phyloP scores from a whole-genome alignment of 2,888 invertebrate genomes.

The Pecten maximus region DNA sequence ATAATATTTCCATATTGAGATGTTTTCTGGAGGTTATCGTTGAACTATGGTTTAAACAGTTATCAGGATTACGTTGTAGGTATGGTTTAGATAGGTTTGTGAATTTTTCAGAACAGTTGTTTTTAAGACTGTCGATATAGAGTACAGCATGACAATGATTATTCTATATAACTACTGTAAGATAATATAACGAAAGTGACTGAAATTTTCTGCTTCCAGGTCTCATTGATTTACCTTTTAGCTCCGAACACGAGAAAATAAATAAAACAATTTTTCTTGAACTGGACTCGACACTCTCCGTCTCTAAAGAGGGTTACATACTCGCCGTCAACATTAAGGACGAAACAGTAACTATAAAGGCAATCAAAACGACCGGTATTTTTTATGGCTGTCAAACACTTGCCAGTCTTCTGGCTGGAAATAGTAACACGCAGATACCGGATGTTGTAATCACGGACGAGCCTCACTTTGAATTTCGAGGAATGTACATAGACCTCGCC shows the following conservation, averaged over 20 bases:
- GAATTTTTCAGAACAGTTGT: too few species aligned
- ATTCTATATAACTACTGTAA: too few species aligned
- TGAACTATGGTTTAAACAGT: too few species aligned
- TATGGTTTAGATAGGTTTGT: too few species aligned
- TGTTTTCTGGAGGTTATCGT: too few species aligned
- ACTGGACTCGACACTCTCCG: neutral
- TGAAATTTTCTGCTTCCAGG: neutral
- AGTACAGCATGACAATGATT: too few species aligned
- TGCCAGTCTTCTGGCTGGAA: constrained; percentile 56
- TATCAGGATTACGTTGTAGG: too few species aligned
- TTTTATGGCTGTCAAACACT: constrained; percentile 66
- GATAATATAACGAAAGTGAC: neutral
- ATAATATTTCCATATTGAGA: too few species aligned
- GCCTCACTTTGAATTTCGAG: constrained; percentile 69
- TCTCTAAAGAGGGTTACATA: constrained; percentile 57
- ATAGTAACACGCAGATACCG: constrained; percentile 54
- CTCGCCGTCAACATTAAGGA: constrained; percentile 54
- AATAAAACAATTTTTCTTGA: neutral
- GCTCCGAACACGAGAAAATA: neutral
- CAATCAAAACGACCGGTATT: constrained; percentile 55
- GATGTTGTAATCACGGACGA: constrained; percentile 60
- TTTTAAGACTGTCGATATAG: too few species aligned
- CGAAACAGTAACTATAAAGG: constrained; percentile 56
- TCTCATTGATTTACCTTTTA: neutral
- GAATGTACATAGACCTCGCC: constrained; percentile 72